These are phyloP conservation scores for Barbus barbus DNA, from an alignment of 2,113 vertebrate species.

Conservation along the genomic window DNA sequence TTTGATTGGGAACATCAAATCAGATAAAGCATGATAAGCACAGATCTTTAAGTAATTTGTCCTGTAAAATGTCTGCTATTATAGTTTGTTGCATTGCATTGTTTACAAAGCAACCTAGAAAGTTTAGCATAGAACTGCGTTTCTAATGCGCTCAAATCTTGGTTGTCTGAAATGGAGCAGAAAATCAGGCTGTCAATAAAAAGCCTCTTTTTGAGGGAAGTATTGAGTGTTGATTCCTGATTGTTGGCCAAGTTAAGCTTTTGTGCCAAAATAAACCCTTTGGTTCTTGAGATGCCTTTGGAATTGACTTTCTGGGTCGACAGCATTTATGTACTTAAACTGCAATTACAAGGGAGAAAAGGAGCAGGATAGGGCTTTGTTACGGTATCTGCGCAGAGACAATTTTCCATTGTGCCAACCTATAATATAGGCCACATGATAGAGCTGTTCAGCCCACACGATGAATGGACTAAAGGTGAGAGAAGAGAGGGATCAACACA, in stretches of 20 bases:
- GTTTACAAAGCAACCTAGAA: too few relatives aligned
- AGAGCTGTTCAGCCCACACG: not conserved
- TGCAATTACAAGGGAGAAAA: slow-evolving; percentile 61
- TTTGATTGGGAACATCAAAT: too few relatives aligned
- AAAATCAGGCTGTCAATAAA: not conserved
- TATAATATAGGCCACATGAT: slow-evolving; percentile 56
- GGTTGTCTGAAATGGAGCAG: not conserved
- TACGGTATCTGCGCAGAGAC: slow-evolving; percentile 54
- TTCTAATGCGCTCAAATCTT: not conserved
- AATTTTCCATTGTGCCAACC: slow-evolving; percentile 53
- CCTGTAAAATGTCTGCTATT: not conserved
- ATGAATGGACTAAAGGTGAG: not conserved
- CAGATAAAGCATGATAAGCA: too few relatives aligned
- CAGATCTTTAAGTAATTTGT: not conserved
- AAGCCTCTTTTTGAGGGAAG: not conserved
- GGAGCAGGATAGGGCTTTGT: slow-evolving; percentile 50
- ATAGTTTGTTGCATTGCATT: not conserved
- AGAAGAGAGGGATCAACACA: not conserved
- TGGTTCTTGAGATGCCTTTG: slow-evolving; percentile 39
- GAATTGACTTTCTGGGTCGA: slow-evolving; percentile 31
- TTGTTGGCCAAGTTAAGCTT: slow-evolving; percentile 4
- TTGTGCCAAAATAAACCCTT: slow-evolving; percentile 13
- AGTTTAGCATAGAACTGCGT: too few relatives aligned
- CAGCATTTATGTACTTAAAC: slow-evolving; percentile 53
- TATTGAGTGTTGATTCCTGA: not conserved